Conservation (phyloP, 1,140 invertebrate species). For the Oedothorax gibbosus region DNA sequence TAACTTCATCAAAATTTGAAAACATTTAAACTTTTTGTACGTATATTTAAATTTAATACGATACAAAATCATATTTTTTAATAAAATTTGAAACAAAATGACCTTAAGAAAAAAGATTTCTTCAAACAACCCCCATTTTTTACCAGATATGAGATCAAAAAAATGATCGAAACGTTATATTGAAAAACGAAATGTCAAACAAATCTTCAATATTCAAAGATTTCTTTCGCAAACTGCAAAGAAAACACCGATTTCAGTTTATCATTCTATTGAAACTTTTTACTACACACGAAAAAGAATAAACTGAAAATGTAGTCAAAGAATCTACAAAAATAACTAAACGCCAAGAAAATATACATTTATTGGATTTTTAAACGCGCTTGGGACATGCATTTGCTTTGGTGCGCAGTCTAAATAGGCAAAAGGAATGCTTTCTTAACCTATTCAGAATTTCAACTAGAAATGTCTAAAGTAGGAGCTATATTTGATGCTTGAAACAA, state of each 20-base stretch:
- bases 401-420: conserved; percentile 3
- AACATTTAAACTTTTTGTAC: no score
- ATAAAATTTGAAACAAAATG: no score
- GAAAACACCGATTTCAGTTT: conserved; percentile 25
- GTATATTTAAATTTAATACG: no score
- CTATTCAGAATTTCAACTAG: conserved; percentile 10
- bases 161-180: not conserved
- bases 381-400: conserved; percentile 19
- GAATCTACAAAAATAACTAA: conserved; percentile 8
- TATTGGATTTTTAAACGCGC: conserved; percentile 50
- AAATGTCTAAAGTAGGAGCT: conserved; percentile 3
- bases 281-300: not conserved
- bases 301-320: conserved; percentile 25
- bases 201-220: conserved; percentile 49
- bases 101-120: no score
- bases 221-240: conserved; percentile 33
- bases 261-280: not conserved
- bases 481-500: not conserved
- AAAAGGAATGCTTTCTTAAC: conserved; percentile 36
- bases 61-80: no score
- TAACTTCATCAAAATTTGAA: no score
- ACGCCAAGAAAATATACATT: conserved; percentile 25
- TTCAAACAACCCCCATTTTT: no score
- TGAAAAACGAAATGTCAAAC: conserved; percentile 10
- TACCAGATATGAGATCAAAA: no score